phyloP scores from a whole-genome alignment of 2,888 invertebrate species.

The Dexiosoma caninum region DNA sequence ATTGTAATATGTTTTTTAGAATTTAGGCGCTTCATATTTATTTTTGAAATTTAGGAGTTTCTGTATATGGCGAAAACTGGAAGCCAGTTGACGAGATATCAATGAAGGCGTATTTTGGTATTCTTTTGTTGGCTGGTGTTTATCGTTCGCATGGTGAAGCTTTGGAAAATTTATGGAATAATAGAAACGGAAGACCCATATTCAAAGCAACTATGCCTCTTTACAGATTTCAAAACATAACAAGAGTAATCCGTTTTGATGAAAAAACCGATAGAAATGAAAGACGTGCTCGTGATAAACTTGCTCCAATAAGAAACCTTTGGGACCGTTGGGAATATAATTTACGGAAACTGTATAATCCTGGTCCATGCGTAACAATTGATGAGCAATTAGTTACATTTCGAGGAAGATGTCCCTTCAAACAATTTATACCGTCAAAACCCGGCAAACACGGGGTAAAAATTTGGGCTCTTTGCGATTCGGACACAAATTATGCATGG shows the following conservation, averaged over 20 bases:
- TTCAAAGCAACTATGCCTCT: conserved; percentile 17
- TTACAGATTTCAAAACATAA: conserved; percentile 6
- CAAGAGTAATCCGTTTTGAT: conserved; percentile 15
- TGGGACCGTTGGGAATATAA: conserved; percentile 7
- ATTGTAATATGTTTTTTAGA: conserved; percentile 5
- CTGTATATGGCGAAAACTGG: conserved; percentile 15
- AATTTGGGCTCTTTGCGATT: neutral
- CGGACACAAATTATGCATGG: neutral
- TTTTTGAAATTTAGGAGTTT: conserved; percentile 13
- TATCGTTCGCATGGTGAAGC: no score
- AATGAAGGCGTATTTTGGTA: conserved; percentile 12
- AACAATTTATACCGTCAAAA: neutral
- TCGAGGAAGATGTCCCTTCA: conserved; percentile 1
- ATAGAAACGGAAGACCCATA: conserved; percentile 1
- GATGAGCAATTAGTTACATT: conserved; percentile 1
- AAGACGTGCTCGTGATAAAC: conserved; percentile 8
- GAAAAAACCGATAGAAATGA: conserved; percentile 12
- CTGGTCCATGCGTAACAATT: neutral
- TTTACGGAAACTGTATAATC: conserved; percentile 18
- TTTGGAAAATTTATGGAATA: neutral
- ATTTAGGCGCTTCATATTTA: conserved; percentile 6
- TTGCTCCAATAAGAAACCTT: conserved; percentile 9
- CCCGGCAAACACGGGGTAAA: neutral
- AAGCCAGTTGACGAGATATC: conserved; percentile 13
- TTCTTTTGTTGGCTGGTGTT: no score